Evolutionary conservation across 2,888 invertebrate species (phyloP), one percentile per base, ranked within the genome.

Genomic region (Blastobasis lacticolella): DNA sequence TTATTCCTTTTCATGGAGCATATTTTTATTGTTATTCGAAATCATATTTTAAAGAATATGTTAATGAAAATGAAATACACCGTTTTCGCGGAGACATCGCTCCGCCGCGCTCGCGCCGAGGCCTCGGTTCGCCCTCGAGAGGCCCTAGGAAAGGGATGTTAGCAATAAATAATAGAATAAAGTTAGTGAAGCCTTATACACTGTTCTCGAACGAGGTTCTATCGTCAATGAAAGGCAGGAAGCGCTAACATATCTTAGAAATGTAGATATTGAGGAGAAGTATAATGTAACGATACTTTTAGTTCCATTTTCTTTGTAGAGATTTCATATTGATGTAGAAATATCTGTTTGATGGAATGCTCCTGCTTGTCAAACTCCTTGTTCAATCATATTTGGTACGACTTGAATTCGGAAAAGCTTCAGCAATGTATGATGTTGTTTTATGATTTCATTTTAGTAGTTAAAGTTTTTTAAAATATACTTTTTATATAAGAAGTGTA

Each of bases 251-350:
- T 86, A 86, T 85, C 84, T 82, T 81, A 73, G 69, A 77, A 73
- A 66, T 75, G 73, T 81, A 78, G 75, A 74, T 78, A 74, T 74
- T 63, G 63, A 62, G 61, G 67, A 71, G 73, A 69, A 71, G 70
- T 72, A 60, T 75, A 70, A 71, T 76, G 71, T 79, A 79, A 77
- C 75, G 67, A 76, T 81, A 78, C 78, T 79, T 83, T 86, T 84
- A 86, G 84, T 88, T 84, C 64, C 76, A 81, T 80, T 84, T 83
- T 81, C 76, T 80, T 81, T 81, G 73, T 84, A 82, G 80, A 77
- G 73, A 80, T 83, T 82, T 81, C 81, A 76, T 81, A 81, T 74
- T 77, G 72, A 73, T 68, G 69, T 79, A 78, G 71, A 61, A 56
- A 63, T 73, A 23, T 23, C 23, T 23, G 81, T 71, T 80, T 66